phyloP scores from a whole-genome alignment of 2,113 vertebrate species.

The Vicugna pacos region DNA sequence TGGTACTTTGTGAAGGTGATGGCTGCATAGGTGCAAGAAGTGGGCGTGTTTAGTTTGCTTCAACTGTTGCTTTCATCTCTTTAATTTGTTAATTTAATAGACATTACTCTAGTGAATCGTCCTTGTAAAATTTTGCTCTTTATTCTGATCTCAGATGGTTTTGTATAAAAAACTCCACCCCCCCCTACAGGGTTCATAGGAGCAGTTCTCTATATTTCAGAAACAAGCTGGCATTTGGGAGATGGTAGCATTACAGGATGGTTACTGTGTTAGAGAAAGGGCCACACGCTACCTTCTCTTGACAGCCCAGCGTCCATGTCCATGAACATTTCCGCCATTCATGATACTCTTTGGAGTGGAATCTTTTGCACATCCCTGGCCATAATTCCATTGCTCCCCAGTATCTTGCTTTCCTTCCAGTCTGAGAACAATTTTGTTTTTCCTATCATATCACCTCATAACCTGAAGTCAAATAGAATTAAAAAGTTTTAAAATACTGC shows the following conservation, averaged over 20 bases:
- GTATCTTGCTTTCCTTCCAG: background rate
- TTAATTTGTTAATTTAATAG: background rate
- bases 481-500: background rate
- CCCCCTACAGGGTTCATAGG: too few species aligned
- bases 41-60: background rate
- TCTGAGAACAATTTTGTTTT: background rate
- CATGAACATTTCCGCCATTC: rapidly evolving
- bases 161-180: background rate
- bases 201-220: background rate
- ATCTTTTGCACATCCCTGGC: background rate
- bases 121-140: background rate
- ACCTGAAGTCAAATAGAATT: background rate
- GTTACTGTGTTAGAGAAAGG: background rate
- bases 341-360: too few species aligned
- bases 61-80: background rate
- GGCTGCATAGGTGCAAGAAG: background rate
- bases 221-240: background rate
- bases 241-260: too few species aligned
- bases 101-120: background rate
- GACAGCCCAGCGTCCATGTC: too few species aligned
- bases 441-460: background rate
- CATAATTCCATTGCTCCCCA: background rate
- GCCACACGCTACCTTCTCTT: rapidly evolving
- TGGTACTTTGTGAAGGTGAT: background rate
- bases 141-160: background rate